phyloP scores from a whole-genome alignment of 1,140 invertebrate genomes.

The Meloidogyne floridensis region DNA sequence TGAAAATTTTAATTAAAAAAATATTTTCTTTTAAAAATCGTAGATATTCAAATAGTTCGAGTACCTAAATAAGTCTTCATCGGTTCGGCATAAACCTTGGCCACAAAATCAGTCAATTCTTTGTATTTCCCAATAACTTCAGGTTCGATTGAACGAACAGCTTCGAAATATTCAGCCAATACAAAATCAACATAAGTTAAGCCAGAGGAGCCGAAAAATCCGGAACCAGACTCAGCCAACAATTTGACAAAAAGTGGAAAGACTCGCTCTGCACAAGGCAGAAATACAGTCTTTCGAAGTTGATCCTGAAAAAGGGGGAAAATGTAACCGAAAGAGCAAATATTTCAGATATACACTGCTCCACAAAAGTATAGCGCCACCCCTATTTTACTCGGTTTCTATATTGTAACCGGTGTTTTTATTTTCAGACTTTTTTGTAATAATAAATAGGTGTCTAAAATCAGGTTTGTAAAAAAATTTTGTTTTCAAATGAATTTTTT shows the following conservation, averaged over 20 bases:
- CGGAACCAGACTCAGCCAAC: constrained; percentile 37
- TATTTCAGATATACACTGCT: no score
- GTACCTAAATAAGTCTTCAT: constrained; percentile 32
- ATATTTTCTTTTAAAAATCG: no score
- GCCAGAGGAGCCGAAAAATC: constrained; percentile 39
- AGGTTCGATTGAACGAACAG: not conserved
- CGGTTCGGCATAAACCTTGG: constrained; percentile 27
- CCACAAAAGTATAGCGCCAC: no score
- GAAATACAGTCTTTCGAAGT: constrained; percentile 33
- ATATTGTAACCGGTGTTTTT: no score
- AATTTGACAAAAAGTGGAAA: constrained; percentile 34
- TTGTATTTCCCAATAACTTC: constrained; percentile 33
- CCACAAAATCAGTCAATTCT: constrained; percentile 20
- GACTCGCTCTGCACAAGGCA: constrained; percentile 29
- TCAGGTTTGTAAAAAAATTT: no score
- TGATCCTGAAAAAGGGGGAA: not conserved
- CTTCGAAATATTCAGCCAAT: constrained; percentile 9
- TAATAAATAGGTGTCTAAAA: no score
- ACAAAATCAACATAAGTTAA: constrained; percentile 36
- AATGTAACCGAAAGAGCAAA: no score
- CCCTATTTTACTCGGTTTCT: no score
- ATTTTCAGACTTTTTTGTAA: no score
- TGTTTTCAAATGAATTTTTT: no score
- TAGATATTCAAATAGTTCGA: not conserved
- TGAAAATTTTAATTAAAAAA: no score